Conservation (phyloP, 2,797 vertebrate genomes). For the Luscinia megarhynchos region DNA sequence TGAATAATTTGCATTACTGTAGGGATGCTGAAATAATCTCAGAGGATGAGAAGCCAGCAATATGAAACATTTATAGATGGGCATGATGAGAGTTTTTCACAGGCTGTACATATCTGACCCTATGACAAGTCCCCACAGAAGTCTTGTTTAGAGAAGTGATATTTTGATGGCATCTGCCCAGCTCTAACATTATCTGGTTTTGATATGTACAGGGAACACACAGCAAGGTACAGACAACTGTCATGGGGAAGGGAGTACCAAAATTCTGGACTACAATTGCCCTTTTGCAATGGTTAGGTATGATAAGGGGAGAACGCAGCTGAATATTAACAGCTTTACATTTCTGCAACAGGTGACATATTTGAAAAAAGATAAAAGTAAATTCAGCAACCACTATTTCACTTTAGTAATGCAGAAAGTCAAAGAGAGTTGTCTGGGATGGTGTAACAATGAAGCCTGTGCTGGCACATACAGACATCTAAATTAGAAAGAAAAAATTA, state of each 20-base stretch:
- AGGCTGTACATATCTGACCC: rapidly evolving
- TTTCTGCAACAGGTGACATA: neutral
- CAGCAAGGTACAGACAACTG: neutral
- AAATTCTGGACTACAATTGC: neutral
- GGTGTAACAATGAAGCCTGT: neutral
- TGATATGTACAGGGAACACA: neutral
- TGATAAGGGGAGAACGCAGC: neutral
- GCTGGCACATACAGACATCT: rapidly evolving
- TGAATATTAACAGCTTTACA: neutral
- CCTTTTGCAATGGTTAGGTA: neutral
- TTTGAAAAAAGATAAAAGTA: neutral
- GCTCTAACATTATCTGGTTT: neutral
- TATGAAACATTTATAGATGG: neutral
- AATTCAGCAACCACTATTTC: neutral
- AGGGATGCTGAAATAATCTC: neutral
- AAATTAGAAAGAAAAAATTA: neutral
- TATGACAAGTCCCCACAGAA: neutral
- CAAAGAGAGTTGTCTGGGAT: neutral
- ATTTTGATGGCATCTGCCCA: neutral
- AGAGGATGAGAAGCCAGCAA: neutral
- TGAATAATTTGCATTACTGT: neutral
- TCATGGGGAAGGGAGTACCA: neutral
- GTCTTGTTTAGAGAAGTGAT: neutral
- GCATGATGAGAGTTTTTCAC: neutral
- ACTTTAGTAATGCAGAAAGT: neutral